Evolutionary conservation across 2,888 invertebrate genomes (phyloP).

Genomic region (Macrosoma leucophasiata): DNA sequence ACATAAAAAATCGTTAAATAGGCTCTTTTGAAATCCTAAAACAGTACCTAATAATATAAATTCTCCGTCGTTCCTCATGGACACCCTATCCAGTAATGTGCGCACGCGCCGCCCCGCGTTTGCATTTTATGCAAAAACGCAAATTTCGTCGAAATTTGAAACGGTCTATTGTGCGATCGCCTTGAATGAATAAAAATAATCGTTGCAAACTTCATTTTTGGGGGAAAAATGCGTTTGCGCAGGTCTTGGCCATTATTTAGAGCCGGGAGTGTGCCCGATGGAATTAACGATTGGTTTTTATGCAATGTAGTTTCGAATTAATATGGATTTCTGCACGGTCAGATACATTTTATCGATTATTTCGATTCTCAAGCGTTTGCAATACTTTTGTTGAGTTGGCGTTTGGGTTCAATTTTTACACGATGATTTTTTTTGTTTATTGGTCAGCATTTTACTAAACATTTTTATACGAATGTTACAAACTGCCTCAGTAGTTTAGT

Average conservation of each 20-base stretch:
- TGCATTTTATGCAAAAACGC: slow-evolving; percentile 74
- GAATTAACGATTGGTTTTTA: slow-evolving; percentile 65
- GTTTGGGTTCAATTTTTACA: too few relatives aligned
- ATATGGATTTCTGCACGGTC: slow-evolving; percentile 55
- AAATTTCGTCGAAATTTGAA: slow-evolving; percentile 75
- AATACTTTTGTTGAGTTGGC: too few relatives aligned
- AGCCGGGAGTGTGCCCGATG: slow-evolving; percentile 45
- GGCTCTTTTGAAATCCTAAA: too few relatives aligned
- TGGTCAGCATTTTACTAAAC: too few relatives aligned
- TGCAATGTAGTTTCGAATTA: slow-evolving; percentile 57
- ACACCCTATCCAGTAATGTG: slow-evolving; percentile 44
- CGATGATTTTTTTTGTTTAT: too few relatives aligned
- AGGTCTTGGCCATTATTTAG: slow-evolving; percentile 43
- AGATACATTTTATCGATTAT: slow-evolving; percentile 45
- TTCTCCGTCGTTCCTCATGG: too few relatives aligned
- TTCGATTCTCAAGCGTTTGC: slow-evolving; percentile 22
- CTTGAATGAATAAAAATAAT: slow-evolving; percentile 68
- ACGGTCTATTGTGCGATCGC: slow-evolving; percentile 62
- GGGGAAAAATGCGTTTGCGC: slow-evolving; percentile 51
- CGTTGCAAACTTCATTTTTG: slow-evolving; percentile 54
- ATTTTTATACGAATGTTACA: too few relatives aligned
- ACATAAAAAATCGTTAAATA: too few relatives aligned
- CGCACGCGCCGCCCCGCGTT: slow-evolving; percentile 59
- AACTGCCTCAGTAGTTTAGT: too few relatives aligned
- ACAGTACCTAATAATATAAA: too few relatives aligned